Evolutionary conservation across 2,888 invertebrate species (phyloP), one percentile per base, ranked within the genome.

Genomic region (Oeneis ivallda): DNA sequence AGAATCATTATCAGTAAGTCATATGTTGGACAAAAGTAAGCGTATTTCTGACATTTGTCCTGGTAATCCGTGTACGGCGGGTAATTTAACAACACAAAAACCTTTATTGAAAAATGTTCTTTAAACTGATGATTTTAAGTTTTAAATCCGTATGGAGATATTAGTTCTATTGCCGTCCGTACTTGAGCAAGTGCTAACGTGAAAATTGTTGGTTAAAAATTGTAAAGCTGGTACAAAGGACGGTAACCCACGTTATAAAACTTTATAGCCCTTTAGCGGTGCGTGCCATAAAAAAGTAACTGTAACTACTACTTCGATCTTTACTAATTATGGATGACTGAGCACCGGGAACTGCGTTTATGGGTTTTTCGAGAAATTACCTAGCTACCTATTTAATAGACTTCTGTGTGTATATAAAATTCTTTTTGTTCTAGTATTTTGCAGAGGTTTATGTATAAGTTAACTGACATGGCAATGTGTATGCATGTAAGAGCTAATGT

Each of bases 171-270:
- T 47, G 62, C 9, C 32, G 8, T 13, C n/a, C n/a, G 64, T 34
- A 47, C 37, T 62, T 39, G 65, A 75, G 71, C 82, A 76, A 80
- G 78, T 79, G 75, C 73, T 61, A 76, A 79, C 80, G 62, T 74
- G 76, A 76, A 64, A 64, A 59, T 68, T 70, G 57, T 70, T 69
- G 68, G 67, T 70, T 70, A 53, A 64, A 62, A 70, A 66, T 62
- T 66, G 71, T 71, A 70, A 75, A 74, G 74, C 70, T 67, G 70
- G 6, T 60, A 60, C 59, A 70, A 72, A 70, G 72, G 70, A 72
- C 75, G 76, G 79, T 80, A 78, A 79, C 76, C 76, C 73, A 75
- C 67, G 72, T 76, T 72, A 79, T 84, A 81, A 83, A 83, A 26
- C 70, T 87, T 86, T 84, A 85, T 77, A 74, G 64, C 72, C 58